A percentile compares a stretch with the other conserved stretches of the same genome.
Evolutionary conservation across 2,113 vertebrate genomes (phyloP).

Genomic region (Oncorhynchus keta): DNA sequence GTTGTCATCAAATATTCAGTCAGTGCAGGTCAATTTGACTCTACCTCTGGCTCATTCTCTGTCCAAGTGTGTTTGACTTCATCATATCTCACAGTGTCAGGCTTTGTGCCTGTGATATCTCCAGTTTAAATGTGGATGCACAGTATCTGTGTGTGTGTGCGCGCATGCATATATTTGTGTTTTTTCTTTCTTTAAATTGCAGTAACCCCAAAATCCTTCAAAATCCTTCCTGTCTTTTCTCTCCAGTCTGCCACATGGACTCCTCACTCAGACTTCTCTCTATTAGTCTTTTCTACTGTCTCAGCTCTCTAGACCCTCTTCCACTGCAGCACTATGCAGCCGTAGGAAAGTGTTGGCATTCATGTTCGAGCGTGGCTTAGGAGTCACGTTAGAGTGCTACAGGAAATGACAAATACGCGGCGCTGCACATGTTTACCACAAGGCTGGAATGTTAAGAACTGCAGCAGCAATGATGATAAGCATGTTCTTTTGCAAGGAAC

Average conservation of each 20-base stretch:
- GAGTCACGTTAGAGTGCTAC: background rate
- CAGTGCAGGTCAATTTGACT: constrained; percentile 35
- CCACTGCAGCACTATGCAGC: background rate
- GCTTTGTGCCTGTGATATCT: background rate
- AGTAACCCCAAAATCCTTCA: background rate
- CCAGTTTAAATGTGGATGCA: background rate
- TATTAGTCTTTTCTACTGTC: background rate
- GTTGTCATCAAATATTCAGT: constrained; percentile 54
- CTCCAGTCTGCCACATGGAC: background rate
- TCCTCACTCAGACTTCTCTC: background rate
- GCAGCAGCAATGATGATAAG: background rate
- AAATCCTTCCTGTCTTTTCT: background rate
- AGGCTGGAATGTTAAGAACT: background rate
- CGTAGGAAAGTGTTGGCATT: constrained; percentile 2
- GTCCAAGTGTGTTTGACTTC: constrained; percentile 27
- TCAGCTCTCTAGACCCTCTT: background rate
- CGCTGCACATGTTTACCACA: background rate
- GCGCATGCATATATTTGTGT: background rate
- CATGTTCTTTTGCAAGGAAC: too few species aligned
- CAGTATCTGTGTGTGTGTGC: background rate
- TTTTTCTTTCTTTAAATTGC: background rate
- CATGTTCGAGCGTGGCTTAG: background rate
- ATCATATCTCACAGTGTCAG: constrained; percentile 1
- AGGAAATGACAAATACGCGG: background rate
- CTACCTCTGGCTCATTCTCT: constrained; percentile 30